Base-by-base conservation (phyloP, 2,888 invertebrate genomes). In the Achlya flavicornis region DNA sequence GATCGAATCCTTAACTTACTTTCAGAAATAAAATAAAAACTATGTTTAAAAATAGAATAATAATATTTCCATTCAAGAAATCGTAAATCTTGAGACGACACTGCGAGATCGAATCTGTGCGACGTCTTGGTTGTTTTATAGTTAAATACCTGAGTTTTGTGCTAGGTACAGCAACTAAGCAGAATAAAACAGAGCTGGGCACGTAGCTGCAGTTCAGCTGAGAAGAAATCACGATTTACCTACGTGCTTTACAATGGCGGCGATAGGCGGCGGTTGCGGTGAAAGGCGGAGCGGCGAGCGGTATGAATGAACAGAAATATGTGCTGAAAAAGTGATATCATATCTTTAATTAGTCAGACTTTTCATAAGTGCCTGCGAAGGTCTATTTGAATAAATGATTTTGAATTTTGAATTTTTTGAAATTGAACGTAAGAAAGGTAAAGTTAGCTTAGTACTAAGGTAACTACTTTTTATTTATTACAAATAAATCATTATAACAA, bases 221-320 rank as follows among this genome's bases (percentile, higher is more conserved):
- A 71, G 75, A 76, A 78, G 78, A 77, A 81, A 81, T 83, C 82
- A 81, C 80, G 82, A 83, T 79, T 79, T 80, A 81, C 80, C 79
- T 82, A 82, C 82, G 80, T 80, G 81, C 77, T 72, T 73, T 68
- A 75, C 72, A 76, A 79, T 78, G 70, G 76, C 66, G 72, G 69
- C 60, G 53, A n/a, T 32, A 14, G 32, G 48, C 72, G 46, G 64
- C 3, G 61, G 10, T 3, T 59, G 26, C 19, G 35, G 61, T 68
- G 43, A 67, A 19, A 61, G 71, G 72, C 53, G 53, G 19, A 53
- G 53, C 53, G 19, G 53, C 3, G 16, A 53, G 53, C 53, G 53
- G 16, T 53, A 8, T 48, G n/a, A n/a, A n/a, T n/a, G n/a, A n/a
- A n/a, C n/a, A n/a, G n/a, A n/a, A n/a, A n/a, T n/a, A n/a, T n/a